Evolutionary conservation across 1,140 invertebrate genomes (phyloP), one percentile per base, ranked within the genome.

Genomic region (Cotesia chilonis): DNA sequence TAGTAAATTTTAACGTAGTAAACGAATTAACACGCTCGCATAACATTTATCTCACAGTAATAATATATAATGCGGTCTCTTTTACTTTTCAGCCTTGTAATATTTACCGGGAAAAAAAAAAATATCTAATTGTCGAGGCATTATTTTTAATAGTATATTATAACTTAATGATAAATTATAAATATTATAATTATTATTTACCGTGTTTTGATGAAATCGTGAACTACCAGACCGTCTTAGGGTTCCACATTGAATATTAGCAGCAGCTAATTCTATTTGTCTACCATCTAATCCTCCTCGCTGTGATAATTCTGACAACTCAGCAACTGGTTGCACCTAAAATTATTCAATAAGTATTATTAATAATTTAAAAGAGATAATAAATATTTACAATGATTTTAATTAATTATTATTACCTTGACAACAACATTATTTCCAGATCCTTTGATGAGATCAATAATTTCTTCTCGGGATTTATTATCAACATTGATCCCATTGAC

Each of bases 381-480:
- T 10, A 14, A 38, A 64, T 12, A 6, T 61, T 9, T 36, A 3
- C 5, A 57, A 20, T n/a, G 14, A 57, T 57, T 14, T 6, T 6
- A 28, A n/a, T 47, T 60, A 70, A 51, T 17, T 4, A 17, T 35
- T 59, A 73, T 65, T 79, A 98, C 96, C 92, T 95, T 94, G 38
- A 98, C 91, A 55, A 89, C 92, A 67, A 98, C 94, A 76, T 88
- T 90, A 78, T 93, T 93, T 17, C 92, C 92, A 54, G 95, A 96
- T 61, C 93, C 92, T 75, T 94, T 94, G 76, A 98, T 97, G 77
- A 97, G 89, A 82, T 98, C 95, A 75, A 98, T 97, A 71, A 98
- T 94, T 79, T 97, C 94, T 82, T 98, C 97, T 38, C 96, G 89
- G 14, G 90, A 91, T 81, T 94, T 92, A 57, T 93, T 92, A 81